Evolutionary conservation across 2,888 invertebrate species (phyloP).

Genomic region (Drosophila limbata): DNA sequence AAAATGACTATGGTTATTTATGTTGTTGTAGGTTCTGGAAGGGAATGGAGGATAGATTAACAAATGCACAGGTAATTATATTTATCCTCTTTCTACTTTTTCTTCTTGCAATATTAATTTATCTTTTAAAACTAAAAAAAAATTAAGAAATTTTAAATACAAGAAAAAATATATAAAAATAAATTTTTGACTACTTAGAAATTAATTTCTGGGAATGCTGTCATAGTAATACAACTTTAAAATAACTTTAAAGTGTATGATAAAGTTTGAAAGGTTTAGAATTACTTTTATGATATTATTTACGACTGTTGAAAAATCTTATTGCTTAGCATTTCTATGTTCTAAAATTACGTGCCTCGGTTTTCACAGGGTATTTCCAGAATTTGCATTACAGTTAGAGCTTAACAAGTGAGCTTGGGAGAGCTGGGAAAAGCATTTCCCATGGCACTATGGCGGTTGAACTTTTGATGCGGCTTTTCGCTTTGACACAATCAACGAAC

Average conservation of each 20-base stretch:
- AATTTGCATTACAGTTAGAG: constrained; percentile 14
- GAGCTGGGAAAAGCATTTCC: constrained; percentile 26
- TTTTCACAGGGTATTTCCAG: constrained; percentile 3
- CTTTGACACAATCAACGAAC: constrained; percentile 73
- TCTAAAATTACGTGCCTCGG: too few relatives aligned
- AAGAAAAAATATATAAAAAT: too few relatives aligned
- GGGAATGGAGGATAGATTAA: too few relatives aligned
- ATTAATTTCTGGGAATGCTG: background rate
- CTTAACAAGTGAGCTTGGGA: background rate
- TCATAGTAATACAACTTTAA: background rate
- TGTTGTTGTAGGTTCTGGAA: background rate
- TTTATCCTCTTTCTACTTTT: background rate
- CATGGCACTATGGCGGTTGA: constrained; percentile 35
- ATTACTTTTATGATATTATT: background rate
- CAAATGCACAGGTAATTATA: background rate
- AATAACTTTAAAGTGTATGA: background rate
- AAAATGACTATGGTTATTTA: background rate
- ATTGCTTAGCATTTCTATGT: background rate
- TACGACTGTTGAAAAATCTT: background rate
- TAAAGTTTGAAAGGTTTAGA: background rate
- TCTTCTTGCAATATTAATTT: background rate
- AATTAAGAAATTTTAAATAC: too few relatives aligned
- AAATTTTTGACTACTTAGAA: background rate
- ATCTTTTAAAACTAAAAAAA: background rate
- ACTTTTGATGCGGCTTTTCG: constrained; percentile 64